phyloP scores from a whole-genome alignment of 2,113 vertebrate species.

The Plecturocebus donacophilus region DNA sequence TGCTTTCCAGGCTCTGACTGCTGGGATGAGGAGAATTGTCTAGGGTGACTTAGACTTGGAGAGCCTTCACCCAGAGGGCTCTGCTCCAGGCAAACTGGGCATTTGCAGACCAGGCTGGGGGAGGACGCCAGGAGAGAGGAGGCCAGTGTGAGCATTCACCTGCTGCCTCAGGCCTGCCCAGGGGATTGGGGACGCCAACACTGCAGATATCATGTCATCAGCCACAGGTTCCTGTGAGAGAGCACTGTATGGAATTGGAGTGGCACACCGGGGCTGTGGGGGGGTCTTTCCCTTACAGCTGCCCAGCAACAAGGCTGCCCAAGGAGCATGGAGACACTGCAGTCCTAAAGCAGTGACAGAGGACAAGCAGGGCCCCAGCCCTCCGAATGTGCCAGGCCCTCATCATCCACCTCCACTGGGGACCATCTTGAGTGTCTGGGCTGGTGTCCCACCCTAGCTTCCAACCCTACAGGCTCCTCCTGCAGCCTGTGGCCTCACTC shows the following conservation, averaged over 20 bases:
- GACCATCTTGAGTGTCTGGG: neutral
- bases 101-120: neutral
- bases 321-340: neutral
- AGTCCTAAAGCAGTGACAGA: neutral
- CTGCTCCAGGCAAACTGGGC: neutral
- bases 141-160: neutral
- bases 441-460: neutral
- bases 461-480: neutral
- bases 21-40: no score
- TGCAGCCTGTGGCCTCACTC: neutral
- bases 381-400: accelerated
- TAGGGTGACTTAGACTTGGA: neutral
- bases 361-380: neutral
- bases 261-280: no score
- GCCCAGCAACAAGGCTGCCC: neutral
- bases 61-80: neutral
- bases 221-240: neutral
- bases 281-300: neutral
- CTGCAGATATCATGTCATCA: neutral
- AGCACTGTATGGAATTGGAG: neutral
- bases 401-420: neutral
- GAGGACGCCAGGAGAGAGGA: neutral
- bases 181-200: no score
- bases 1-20: neutral
- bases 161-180: neutral